Base-by-base conservation (phyloP, 2,888 invertebrate genomes). In the Microctonus hyperodae region DNA sequence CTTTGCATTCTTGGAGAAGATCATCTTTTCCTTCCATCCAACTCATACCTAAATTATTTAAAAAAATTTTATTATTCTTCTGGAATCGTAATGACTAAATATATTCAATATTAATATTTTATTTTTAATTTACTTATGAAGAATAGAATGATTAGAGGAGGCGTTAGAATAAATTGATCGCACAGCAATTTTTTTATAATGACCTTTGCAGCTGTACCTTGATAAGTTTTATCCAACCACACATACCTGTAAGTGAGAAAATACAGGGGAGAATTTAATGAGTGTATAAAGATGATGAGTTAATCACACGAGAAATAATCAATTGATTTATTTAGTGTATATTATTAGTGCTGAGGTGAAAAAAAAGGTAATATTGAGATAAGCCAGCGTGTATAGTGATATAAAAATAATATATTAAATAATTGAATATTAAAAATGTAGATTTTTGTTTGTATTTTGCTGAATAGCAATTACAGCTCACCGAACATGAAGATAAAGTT, bases 151-250 rank as follows among this genome's bases (percentile, higher is more conserved):
- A 94, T 82, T 51, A 94, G 82, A 23, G 88, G 86, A 0, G 94
- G 94, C 1, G 94, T 92, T 82, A 93, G 87, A 2, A 92, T 67
- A 76, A 92, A 90, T 84, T 95, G 94, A 82, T 95, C 95, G 65
- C 90, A 82, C 0, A 90, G 78, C 57, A 94, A 86, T 85, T 95
- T 95, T 69, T 88, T 89, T 0, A 87, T 78, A 28, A 94, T 88
- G 0, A 88, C 86, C 79, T 86, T 88, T 11, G 86, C 81, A 0
- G 90, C 81, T 0, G 88, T 91, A 1, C 93, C 94, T 0, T 87
- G 87, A 73, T 90, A 90, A 70, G 87, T 89, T 66, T 85, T 86
- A 82, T 95, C 95, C 70, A 95, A 81, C 87, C 90, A 92, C 85
- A 88, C 90, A 83, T 94, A 95, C 93, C 94, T 94, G 28, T n/a